Evolutionary conservation across 2,888 invertebrate genomes (phyloP).

Genomic region (Drosophila nr. medialis): DNA sequence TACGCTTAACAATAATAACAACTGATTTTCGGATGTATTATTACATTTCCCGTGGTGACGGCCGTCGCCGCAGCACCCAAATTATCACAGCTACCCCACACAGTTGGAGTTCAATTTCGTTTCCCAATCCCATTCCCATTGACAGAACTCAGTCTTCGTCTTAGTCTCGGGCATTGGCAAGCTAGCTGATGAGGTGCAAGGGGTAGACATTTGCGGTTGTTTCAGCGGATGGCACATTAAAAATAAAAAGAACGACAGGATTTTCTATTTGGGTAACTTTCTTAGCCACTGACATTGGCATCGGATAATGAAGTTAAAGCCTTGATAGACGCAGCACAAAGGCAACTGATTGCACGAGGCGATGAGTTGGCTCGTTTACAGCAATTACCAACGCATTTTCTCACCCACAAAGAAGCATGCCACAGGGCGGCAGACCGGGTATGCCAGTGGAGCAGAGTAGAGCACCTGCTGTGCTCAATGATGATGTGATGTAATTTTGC

Average conservation of each 20-base stretch:
- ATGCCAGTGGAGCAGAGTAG: background rate
- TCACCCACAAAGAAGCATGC: conserved; percentile 55
- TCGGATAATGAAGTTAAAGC: conserved; percentile 61
- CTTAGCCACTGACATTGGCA: conserved; percentile 38
- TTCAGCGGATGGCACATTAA: conserved; percentile 17
- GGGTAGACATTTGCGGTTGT: conserved; percentile 42
- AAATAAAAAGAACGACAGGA: conserved; percentile 43
- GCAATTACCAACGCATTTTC: conserved; percentile 74
- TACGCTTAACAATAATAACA: conserved; percentile 79
- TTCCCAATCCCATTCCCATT: conserved; percentile 17
- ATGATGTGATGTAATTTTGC: conserved; percentile 17
- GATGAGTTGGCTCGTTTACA: conserved; percentile 60
- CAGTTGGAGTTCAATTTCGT: conserved; percentile 52
- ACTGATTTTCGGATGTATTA: conserved; percentile 81
- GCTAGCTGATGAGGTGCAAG: conserved; percentile 4
- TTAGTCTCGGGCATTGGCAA: background rate
- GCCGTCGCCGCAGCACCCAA: conserved; percentile 67
- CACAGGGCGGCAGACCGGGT: background rate
- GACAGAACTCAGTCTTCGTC: conserved; percentile 1
- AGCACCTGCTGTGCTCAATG: conserved; percentile 68
- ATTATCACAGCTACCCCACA: conserved; percentile 77
- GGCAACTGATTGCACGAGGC: conserved; percentile 68
- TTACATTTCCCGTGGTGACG: conserved; percentile 75
- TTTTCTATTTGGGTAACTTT: conserved; percentile 37
- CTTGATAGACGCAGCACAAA: conserved; percentile 45